A percentile compares a stretch with the other conserved stretches of the same genome.
phyloP scores from a whole-genome alignment of 2,888 invertebrate species.

The Hermaeophaga mercurialis region DNA sequence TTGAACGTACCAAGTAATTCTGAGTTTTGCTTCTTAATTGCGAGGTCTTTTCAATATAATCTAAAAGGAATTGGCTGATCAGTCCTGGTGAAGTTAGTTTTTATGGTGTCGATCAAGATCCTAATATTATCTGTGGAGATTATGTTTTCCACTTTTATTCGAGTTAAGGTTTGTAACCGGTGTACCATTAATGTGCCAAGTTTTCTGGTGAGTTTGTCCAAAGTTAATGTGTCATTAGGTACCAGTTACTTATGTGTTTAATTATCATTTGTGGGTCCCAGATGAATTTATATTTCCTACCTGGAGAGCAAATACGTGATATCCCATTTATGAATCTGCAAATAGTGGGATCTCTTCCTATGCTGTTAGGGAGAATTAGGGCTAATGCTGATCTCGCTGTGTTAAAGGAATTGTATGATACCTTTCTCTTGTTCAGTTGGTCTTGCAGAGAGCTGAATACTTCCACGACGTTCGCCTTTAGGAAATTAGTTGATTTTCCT shows the following conservation, averaged over 20 bases:
- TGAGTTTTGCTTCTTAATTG: too few species aligned
- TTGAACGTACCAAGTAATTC: slow-evolving; percentile 25
- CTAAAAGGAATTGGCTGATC: too few species aligned
- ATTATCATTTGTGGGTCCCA: slow-evolving; percentile 42
- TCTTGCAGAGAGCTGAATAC: too few species aligned
- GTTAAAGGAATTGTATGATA: slow-evolving; percentile 39
- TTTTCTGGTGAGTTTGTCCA: slow-evolving; percentile 37
- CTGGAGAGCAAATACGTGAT: slow-evolving; percentile 33
- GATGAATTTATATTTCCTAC: slow-evolving; percentile 38
- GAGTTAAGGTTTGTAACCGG: slow-evolving; percentile 30
- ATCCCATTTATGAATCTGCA: slow-evolving; percentile 41
- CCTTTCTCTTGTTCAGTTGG: too few species aligned
- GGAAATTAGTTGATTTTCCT: too few species aligned
- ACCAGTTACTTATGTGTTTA: slow-evolving; percentile 19
- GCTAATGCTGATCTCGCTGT: slow-evolving; percentile 41
- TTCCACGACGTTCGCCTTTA: too few species aligned
- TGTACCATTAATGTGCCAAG: slow-evolving; percentile 38
- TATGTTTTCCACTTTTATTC: slow-evolving; percentile 30
- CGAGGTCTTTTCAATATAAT: too few species aligned
- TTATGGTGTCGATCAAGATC: slow-evolving; percentile 8
- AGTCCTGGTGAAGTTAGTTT: slow-evolving; percentile 5
- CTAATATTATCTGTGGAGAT: neutral
- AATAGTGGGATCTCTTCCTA: slow-evolving; percentile 32
- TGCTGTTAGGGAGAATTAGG: slow-evolving; percentile 30
- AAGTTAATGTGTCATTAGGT: neutral